Evolutionary conservation across 2,797 vertebrate genomes (phyloP), one percentile per base, ranked within the genome.

Genomic region (Oryzias sinensis): DNA sequence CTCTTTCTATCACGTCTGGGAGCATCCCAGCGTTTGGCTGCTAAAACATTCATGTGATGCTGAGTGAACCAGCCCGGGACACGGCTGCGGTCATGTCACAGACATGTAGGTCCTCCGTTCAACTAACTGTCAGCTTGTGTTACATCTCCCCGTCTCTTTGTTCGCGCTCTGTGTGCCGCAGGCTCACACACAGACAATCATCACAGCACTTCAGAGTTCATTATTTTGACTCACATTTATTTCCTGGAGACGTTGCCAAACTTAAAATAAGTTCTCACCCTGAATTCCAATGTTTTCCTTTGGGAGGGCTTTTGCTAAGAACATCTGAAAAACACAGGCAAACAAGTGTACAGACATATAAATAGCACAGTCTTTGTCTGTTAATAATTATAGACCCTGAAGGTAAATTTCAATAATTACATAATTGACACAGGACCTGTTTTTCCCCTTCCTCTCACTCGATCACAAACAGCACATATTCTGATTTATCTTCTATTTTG

Each of bases 51-150:
- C 14, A 44, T 44, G 43, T 17, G 43, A 44, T 4, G 42, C 4
- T 43, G 42, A 43, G 14, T 43, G 42, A 43, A 43, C 16, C 42
- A 43, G 16, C 14, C 5, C 15, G 16, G 14, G 42, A 43, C 42
- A 43, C 14, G 16, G 42, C 42, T n/a, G 42, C 16, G 42, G 42
- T 43, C 42, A 44, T 44, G 16, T 44, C 43, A n/a, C 15, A 44
- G 43, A 16, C 43, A 44, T 44, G 15, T 6, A 16, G 17, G 43
- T 17, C 43, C 43, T 17, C 43, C 7, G 5, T 44, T 44, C 16
- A 44, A n/a, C 16, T 44, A 44, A 44, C 43, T 44, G 43, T 44
- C 43, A 44, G 43, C 43, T 44, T 44, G 43, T 44, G 43, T 44
- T 44, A 44, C 43, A 44, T 44, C 43, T 44, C 43, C 15, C 6